Conservation (phyloP, 2,113 vertebrate species). For the Delphinapterus leucas region DNA sequence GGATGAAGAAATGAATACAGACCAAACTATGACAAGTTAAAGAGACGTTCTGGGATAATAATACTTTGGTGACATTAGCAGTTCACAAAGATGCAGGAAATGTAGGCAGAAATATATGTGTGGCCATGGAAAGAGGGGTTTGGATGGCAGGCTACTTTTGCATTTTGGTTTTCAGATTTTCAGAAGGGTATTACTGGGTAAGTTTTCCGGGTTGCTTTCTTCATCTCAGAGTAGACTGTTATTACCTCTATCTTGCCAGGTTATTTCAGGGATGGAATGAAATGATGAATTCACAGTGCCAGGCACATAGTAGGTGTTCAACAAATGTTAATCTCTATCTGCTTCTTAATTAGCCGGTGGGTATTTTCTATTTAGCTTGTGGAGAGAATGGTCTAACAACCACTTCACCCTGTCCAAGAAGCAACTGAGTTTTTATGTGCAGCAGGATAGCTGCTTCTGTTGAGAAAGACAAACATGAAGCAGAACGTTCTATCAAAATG, state of each 20-base stretch:
- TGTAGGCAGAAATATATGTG: not conserved
- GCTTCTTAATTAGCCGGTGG: not conserved
- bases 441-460: not conserved
- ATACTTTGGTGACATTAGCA: not conserved
- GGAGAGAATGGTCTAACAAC: not conserved
- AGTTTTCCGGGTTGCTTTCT: not conserved
- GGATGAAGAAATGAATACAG: not conserved
- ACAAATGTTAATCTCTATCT: not conserved
- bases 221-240: not conserved
- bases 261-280: not conserved
- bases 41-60: not conserved
- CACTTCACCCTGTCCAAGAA: not conserved
- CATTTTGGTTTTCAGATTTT: not conserved
- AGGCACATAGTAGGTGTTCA: not conserved
- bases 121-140: not conserved
- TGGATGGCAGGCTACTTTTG: not conserved
- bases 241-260: not conserved
- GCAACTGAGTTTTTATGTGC: not conserved
- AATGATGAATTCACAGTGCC: not conserved
- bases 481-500: not conserved
- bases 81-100: not conserved
- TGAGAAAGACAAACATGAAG: not conserved
- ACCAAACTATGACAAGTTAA: not conserved
- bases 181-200: not conserved
- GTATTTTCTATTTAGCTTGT: not conserved